Evolutionary conservation across 2,113 vertebrate species (phyloP), one percentile per base, ranked within the genome.

Genomic region (Marcusenius ussheri): DNA sequence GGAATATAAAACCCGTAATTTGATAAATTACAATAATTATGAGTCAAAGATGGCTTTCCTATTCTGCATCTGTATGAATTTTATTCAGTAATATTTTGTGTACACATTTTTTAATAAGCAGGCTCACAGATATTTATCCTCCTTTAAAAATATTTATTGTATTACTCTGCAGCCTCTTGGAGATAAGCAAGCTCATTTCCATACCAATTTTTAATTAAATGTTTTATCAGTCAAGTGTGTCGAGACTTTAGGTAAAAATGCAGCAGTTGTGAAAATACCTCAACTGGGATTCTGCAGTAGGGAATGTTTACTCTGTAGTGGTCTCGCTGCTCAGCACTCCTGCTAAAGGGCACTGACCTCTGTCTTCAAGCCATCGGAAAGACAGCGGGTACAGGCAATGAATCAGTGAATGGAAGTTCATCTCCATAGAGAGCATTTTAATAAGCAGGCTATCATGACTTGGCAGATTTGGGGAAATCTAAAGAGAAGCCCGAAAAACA

Each of bases 1-100:
- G 66, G 39, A 89, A 53, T 58, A 66, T 90, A 49, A 89, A 90
- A 17, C n/a, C 19, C 2, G 19, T 53, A 87, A 50, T 87, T 42
- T 35, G 10, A 53, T 53, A 87, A 53, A 87, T 87, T 87, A 84
- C 8, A 42, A 80, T 42, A 80, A 80, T 80, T 80, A 80, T 39
- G 74, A 80, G 74, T 80, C 35, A 80, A 42, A 80, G 35, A 84
- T 58, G 49, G 53, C 13, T 85, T 58, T 84, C 5, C 50, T 89
- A 15, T 84, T 46, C n/a, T 87, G 47, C 17, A 70, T 74, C 27
- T 50, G 42, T 31, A 9, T 50, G 27, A 31, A 53, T 35, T 80
- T 31, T 50, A 39, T 80, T 77, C 46, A 27, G 21, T n/a, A 83
- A 83, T 80, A 53, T 42, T 89, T 84, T 89, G 39, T 21, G 80